phyloP scores from a whole-genome alignment of 1,140 invertebrate genomes.

The Ips nitidus region DNA sequence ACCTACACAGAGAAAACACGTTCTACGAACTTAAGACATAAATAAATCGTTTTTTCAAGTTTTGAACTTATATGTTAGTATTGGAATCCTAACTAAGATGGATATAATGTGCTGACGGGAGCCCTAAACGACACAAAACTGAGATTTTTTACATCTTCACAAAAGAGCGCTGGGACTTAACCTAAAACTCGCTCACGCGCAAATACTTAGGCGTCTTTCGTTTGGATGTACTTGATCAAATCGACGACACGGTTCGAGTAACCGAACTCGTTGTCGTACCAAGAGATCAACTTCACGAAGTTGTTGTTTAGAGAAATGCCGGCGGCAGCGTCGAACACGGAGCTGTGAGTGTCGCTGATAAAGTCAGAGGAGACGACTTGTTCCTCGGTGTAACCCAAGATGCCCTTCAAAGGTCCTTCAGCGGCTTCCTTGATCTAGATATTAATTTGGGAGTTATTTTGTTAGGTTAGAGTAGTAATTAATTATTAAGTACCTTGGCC shows the following conservation, averaged over 20 bases:
- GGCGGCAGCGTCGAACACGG: conserved; percentile 94
- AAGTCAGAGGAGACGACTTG: conserved; percentile 94
- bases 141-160: conserved; percentile 15
- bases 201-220: conserved; percentile 58
- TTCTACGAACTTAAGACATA: conserved; percentile 9
- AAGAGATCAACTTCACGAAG: conserved; percentile 90
- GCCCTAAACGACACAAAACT: conserved; percentile 2
- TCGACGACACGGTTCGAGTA: conserved; percentile 94
- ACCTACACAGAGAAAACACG: neutral
- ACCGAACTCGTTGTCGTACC: conserved; percentile 98
- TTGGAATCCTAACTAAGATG: too few species aligned
- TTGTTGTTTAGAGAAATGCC: conserved; percentile 87
- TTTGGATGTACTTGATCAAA: conserved; percentile 86
- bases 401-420: conserved; percentile 79
- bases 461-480: too few species aligned
- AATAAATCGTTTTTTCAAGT: neutral
- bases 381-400: conserved; percentile 94
- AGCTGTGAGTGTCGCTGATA: conserved; percentile 81
- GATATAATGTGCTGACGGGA: neutral
- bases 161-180: conserved; percentile 13
- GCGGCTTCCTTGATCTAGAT: conserved; percentile 74
- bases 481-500: conserved; percentile 56
- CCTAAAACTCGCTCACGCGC: neutral
- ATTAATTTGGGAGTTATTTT: neutral
- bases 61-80: neutral